Base-by-base conservation (phyloP, 2,113 vertebrate genomes). In the Oncorhynchus tshawytscha region DNA sequence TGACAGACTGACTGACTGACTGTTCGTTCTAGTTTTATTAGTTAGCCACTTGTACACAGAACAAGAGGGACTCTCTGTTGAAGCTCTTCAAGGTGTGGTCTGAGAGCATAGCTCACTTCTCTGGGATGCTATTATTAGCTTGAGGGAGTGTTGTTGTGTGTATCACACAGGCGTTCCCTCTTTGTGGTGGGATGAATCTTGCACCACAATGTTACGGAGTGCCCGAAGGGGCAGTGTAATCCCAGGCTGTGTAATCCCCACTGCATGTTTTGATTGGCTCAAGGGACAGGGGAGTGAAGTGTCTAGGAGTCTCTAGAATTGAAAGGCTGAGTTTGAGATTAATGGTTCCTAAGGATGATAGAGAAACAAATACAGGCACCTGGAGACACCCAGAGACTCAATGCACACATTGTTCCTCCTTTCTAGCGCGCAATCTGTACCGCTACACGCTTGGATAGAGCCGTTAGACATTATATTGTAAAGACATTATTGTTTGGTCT, bases 71-170 rank as follows among this genome's bases (percentile, higher is more conserved):
- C 39, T 39, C 39, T 6, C 2, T 39, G 39, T 39, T 39, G 39
- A 39, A 39, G 39, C 39, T 39, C 8, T 39, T 9, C 39, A 45
- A 45, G 39, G 66, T 72, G 79, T 78, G 70, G 67, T 22, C 62
- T 25, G 62, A 73, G 71, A 77, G 11, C 24, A 68, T 16, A 72
- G 31, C 34, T 73, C 4, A 31, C 69, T 79, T 77, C 27, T 69
- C 27, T 62, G 18, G 27, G 39, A n/a, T 5, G 48, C 70, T 87
- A 78, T 85, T 78, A 77, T 84, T 84, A 79, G 54, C 67, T 60
- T 70, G 31, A 82, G 67, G 49, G 72, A 24, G 72, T 76, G 54
- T 27, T 59, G 39, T 24, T 80, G 54, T 45, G 39, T 45, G 39
- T 45, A 1, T 45, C 39, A 45, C 39, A 45, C 39, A 45, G 39